Conservation (phyloP, 2,113 vertebrate genomes). For the Lichenostomus cassidix region DNA sequence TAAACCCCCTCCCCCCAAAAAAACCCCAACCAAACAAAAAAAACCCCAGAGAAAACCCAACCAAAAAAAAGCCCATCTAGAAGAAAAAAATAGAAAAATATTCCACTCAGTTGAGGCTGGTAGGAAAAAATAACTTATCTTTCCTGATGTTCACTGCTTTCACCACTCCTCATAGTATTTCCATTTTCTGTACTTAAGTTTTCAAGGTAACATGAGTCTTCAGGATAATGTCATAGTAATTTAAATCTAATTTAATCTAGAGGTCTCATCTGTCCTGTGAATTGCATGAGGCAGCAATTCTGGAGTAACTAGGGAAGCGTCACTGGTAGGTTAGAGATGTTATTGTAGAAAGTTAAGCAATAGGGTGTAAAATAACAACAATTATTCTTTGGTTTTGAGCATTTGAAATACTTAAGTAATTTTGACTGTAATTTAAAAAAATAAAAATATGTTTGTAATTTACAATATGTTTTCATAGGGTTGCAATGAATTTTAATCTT, state of each 20-base stretch:
- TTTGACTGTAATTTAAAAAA: neutral
- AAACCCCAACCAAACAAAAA: neutral
- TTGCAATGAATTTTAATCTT: neutral
- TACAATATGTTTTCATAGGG: neutral
- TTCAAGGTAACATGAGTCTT: neutral
- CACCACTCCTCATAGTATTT: neutral
- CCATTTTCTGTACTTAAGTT: neutral
- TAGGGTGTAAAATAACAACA: neutral
- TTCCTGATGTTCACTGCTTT: neutral
- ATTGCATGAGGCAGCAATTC: neutral
- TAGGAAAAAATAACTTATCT: neutral
- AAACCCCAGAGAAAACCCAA: neutral
- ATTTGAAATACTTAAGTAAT: neutral
- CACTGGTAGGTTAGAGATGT: neutral
- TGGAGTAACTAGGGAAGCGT: neutral
- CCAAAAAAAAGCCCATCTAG: neutral
- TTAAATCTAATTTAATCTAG: neutral
- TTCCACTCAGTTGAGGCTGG: neutral
- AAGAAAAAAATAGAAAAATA: neutral
- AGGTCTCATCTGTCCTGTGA: neutral
- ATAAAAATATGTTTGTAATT: neutral
- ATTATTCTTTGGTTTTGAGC: neutral
- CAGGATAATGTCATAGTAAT: neutral
- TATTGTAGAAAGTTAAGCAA: neutral
- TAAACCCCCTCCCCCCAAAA: neutral